A percentile compares a stretch with the other conserved stretches of the same genome.
Conservation (phyloP, 2,797 vertebrate species). For the Hydrophis major region DNA sequence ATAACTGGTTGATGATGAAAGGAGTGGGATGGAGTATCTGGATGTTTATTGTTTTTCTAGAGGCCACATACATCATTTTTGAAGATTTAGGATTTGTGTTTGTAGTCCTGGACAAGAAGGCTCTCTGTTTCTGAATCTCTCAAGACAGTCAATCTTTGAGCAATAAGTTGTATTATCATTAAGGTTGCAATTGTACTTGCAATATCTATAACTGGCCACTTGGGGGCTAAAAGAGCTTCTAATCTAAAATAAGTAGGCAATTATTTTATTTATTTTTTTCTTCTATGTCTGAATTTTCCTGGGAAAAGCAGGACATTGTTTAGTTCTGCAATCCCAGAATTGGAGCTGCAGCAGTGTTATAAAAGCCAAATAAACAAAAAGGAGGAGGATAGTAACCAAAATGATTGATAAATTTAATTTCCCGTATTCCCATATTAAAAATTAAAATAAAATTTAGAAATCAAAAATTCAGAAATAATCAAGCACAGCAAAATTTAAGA, state of each 20-base stretch:
- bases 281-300: background rate
- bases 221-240: background rate
- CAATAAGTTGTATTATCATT: background rate
- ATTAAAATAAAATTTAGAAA: background rate
- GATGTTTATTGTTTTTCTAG: background rate
- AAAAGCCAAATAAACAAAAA: background rate
- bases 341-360: background rate
- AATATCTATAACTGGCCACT: background rate
- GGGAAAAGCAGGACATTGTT: background rate
- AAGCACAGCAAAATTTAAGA: background rate
- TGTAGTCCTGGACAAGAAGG: background rate
- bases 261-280: background rate
- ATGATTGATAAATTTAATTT: background rate
- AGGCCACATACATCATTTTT: background rate
- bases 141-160: constrained; percentile 6
- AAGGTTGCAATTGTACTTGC: accelerated
- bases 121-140: background rate
- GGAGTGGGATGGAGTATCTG: background rate
- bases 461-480: background rate
- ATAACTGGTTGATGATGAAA: background rate
- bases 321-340: background rate
- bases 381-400: background rate
- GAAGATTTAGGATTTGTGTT: background rate
- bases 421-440: background rate
- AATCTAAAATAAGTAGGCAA: background rate